Evolutionary conservation across 2,888 invertebrate genomes (phyloP).

Genomic region (Hyposoter dolosus): DNA sequence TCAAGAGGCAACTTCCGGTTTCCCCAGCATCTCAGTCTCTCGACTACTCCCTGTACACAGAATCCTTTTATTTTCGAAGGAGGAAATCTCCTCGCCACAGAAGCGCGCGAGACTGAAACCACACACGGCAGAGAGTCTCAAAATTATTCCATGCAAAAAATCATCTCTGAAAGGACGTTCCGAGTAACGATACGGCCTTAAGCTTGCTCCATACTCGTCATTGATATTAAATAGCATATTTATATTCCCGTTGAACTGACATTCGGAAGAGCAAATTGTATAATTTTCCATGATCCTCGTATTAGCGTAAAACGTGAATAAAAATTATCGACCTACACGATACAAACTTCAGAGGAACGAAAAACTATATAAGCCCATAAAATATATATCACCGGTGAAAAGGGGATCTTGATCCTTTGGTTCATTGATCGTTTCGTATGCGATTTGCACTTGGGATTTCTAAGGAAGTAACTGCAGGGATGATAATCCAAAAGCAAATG

Average conservation of each 20-base stretch:
- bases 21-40: neutral
- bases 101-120: too few species aligned
- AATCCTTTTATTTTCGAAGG: neutral
- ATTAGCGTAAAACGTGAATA: neutral
- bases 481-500: neutral
- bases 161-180: too few species aligned
- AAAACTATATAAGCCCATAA: neutral
- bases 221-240: neutral
- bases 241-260: neutral
- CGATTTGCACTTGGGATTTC: neutral
- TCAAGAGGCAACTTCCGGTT: slow-evolving; percentile 1
- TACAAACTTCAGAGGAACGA: neutral
- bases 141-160: too few species aligned
- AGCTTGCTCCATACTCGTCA: too few species aligned
- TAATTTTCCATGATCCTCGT: neutral
- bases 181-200: too few species aligned
- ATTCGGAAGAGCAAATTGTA: neutral
- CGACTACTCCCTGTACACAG: neutral
- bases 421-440: slow-evolving; percentile 9
- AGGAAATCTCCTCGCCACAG: neutral
- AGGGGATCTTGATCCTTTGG: neutral
- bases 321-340: neutral
- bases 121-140: too few species aligned
- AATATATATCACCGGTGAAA: neutral
- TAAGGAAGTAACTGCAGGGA: neutral